phyloP scores from a whole-genome alignment of 2,113 vertebrate species.

The Salvelinus fontinalis region DNA sequence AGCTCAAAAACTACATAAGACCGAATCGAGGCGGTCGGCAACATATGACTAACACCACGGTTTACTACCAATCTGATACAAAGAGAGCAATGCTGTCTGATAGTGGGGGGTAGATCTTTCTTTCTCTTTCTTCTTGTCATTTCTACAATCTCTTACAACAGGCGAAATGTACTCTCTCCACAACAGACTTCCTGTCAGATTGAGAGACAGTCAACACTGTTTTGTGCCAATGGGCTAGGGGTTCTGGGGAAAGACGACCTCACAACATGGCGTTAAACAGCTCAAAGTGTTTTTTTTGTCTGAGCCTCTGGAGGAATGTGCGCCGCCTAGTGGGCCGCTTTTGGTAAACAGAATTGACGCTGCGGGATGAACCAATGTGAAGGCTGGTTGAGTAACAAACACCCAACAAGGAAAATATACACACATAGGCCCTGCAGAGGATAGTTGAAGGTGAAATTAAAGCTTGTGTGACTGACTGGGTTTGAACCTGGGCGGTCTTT shows the following conservation, averaged over 20 bases:
- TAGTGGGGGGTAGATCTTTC: too few relatives aligned
- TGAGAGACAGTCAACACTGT: conserved; percentile 4
- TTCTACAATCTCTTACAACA: too few relatives aligned
- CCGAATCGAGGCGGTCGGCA: too few relatives aligned
- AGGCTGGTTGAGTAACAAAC: not conserved
- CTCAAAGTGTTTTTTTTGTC: not conserved
- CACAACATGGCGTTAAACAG: not conserved
- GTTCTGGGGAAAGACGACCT: not conserved
- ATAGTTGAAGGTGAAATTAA: too few relatives aligned
- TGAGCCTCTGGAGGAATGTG: not conserved
- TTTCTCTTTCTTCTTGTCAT: too few relatives aligned
- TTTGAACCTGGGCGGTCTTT: too few relatives aligned
- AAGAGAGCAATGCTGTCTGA: too few relatives aligned
- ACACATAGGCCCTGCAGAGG: not conserved
- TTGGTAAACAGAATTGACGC: not conserved
- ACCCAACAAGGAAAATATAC: not conserved
- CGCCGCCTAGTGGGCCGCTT: too few relatives aligned
- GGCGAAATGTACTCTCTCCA: not conserved
- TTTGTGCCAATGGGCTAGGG: not conserved
- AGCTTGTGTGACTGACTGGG: too few relatives aligned
- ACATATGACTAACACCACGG: too few relatives aligned
- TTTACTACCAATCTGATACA: too few relatives aligned
- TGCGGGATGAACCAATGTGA: not conserved
- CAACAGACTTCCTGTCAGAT: not conserved
- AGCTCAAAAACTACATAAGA: too few relatives aligned